phyloP scores from a whole-genome alignment of 2,888 invertebrate species.

The Rhagonycha lutea region DNA sequence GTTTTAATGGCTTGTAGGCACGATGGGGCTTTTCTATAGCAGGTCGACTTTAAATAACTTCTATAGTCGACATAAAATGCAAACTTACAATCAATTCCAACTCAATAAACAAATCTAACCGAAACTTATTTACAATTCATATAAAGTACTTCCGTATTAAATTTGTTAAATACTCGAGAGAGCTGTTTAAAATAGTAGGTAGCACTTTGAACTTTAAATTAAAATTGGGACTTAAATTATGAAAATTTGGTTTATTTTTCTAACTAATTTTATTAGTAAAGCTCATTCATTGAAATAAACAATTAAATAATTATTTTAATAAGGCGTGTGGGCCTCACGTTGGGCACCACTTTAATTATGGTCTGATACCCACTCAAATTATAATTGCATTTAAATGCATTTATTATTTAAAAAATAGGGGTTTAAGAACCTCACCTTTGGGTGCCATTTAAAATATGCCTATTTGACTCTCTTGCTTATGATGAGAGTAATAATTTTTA shows the following conservation, averaged over 20 bases:
- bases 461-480: too few species aligned
- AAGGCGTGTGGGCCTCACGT: too few species aligned
- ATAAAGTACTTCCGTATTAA: constrained; percentile 11
- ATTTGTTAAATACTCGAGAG: neutral
- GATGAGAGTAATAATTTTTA: too few species aligned
- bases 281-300: too few species aligned
- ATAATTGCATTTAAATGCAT: too few species aligned
- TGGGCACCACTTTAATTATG: too few species aligned
- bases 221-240: neutral
- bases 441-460: too few species aligned
- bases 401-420: too few species aligned
- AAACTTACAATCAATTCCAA: constrained; percentile 7
- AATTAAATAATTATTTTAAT: too few species aligned
- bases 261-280: too few species aligned
- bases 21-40: constrained; percentile 9
- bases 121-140: constrained; percentile 12
- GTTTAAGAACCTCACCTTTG: too few species aligned
- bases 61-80: constrained; percentile 2
- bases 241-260: neutral
- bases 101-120: constrained; percentile 8
- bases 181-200: neutral
- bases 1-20: constrained; percentile 27
- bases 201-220: neutral
- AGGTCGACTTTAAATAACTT: constrained; percentile 17
- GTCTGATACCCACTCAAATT: too few species aligned